Conservation (phyloP, 2,888 invertebrate species). For the Synergus laeviventris region DNA sequence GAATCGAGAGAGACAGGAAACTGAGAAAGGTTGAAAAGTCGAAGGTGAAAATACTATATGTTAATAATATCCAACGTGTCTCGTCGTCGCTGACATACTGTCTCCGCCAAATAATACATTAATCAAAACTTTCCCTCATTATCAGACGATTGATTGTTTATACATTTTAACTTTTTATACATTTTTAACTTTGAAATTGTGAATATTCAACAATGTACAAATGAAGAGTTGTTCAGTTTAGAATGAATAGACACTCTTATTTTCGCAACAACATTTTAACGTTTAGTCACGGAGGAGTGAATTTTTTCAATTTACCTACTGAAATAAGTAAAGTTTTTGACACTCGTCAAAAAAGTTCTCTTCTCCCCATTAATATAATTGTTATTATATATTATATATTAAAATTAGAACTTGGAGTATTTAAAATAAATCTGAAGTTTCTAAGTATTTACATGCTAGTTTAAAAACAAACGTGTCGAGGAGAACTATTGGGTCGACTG, state of each 20-base stretch:
- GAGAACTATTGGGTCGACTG: conserved; percentile 67
- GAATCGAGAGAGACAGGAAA: conserved; percentile 48
- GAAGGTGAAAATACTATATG: conserved; percentile 27
- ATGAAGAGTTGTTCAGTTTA: too few species aligned
- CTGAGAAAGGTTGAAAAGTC: conserved; percentile 41
- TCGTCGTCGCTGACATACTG: conserved; percentile 36
- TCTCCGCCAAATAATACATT: conserved; percentile 5
- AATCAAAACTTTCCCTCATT: conserved; percentile 40
- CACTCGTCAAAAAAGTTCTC: too few species aligned
- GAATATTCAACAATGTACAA: neutral
- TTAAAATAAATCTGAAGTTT: conserved; percentile 6
- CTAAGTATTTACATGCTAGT: conserved; percentile 18
- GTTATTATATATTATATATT: too few species aligned
- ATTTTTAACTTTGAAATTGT: neutral
- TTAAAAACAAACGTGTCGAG: conserved; percentile 50
- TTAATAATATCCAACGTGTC: conserved; percentile 13
- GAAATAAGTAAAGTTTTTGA: too few species aligned
- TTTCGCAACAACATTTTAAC: too few species aligned
- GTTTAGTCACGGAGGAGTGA: too few species aligned
- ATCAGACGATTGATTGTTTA: conserved; percentile 22
- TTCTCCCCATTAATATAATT: too few species aligned
- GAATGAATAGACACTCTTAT: too few species aligned
- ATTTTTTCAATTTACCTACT: too few species aligned
- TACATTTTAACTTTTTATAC: neutral
- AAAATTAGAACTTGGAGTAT: too few species aligned